A percentile compares a stretch with the other conserved stretches of the same genome.
phyloP scores from a whole-genome alignment of 1,140 invertebrate species.

The Drosophila micromelanica region DNA sequence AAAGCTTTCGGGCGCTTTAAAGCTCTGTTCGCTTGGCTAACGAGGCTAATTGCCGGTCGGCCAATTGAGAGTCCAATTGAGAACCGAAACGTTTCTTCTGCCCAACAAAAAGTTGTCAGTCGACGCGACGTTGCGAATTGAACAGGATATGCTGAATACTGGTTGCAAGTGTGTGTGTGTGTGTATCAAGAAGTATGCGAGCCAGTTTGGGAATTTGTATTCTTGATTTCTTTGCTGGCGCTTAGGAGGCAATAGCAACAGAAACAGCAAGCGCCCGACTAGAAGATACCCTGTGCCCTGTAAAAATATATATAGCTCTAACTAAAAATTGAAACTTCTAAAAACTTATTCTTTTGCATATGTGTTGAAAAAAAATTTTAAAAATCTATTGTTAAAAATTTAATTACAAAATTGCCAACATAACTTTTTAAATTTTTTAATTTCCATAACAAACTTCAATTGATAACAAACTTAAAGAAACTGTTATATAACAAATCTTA shows the following conservation, averaged over 20 bases:
- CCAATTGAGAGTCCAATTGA: background rate
- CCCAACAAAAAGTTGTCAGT: slow-evolving; percentile 22
- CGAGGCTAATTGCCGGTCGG: background rate
- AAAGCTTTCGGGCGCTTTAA: slow-evolving; percentile 9
- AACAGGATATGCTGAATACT: slow-evolving; percentile 45
- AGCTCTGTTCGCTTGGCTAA: background rate
- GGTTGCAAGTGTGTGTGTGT: background rate
- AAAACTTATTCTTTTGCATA: too few relatives aligned
- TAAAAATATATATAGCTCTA: too few relatives aligned
- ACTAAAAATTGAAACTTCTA: too few relatives aligned
- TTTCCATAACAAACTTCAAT: too few relatives aligned
- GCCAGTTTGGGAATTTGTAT: slow-evolving; percentile 36
- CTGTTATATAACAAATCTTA: too few relatives aligned
- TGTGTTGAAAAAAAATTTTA: too few relatives aligned
- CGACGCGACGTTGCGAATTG: background rate
- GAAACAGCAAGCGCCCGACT: too few relatives aligned
- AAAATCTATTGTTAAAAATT: too few relatives aligned
- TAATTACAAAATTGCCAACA: too few relatives aligned
- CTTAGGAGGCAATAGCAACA: slow-evolving; percentile 17
- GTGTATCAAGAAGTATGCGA: slow-evolving; percentile 12
- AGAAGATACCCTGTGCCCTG: too few relatives aligned
- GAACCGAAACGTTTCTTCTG: background rate
- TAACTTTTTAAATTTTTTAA: too few relatives aligned
- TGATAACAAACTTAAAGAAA: too few relatives aligned
- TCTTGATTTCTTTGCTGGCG: slow-evolving; percentile 29